phyloP scores from a whole-genome alignment of 2,888 invertebrate genomes.

The Sepiola atlantica region DNA sequence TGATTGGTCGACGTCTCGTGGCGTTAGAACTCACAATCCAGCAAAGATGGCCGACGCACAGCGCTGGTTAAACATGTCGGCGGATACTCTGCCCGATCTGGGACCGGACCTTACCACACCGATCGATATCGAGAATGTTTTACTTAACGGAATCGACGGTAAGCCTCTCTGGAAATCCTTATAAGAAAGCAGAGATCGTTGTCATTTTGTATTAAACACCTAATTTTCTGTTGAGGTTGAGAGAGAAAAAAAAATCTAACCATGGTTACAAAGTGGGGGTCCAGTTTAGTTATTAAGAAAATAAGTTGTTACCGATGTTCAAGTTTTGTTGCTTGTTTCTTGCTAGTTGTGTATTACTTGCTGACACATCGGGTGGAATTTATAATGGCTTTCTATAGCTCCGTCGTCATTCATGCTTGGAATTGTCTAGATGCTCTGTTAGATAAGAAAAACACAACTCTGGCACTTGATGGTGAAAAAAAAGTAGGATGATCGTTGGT shows the following conservation, averaged over 20 bases:
- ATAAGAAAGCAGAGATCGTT: background rate
- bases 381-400: background rate
- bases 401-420: background rate
- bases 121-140: constrained; percentile 40
- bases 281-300: constrained; percentile 9
- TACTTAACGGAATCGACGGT: constrained; percentile 44
- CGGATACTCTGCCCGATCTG: constrained; percentile 45
- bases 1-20: constrained; percentile 66
- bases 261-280: constrained; percentile 37
- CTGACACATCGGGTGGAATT: background rate
- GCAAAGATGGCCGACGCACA: constrained; percentile 46
- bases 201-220: background rate
- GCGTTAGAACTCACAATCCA: constrained; percentile 55
- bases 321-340: background rate
- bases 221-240: background rate
- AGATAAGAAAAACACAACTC: background rate
- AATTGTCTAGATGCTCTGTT: background rate
- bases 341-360: background rate
- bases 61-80: constrained; percentile 42
- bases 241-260: background rate
- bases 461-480: background rate
- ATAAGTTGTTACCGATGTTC: background rate
- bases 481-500: background rate
- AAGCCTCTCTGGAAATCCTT: background rate
- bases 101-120: constrained; percentile 45